phyloP scores from a whole-genome alignment of 1,140 invertebrate species.

The Ooceraea biroi region DNA sequence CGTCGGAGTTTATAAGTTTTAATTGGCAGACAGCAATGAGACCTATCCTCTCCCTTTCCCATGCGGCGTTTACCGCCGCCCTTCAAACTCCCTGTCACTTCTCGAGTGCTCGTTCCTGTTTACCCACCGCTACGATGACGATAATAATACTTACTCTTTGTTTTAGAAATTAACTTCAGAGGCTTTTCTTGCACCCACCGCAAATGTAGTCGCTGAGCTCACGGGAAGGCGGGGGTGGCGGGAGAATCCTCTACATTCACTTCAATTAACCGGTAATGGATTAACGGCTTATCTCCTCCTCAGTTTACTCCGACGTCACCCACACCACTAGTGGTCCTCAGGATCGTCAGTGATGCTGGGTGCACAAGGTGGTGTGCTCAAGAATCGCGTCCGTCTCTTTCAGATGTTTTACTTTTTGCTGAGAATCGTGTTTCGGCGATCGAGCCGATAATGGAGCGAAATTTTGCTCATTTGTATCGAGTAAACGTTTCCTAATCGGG shows the following conservation, averaged over 20 bases:
- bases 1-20: constrained; percentile 77
- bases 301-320: constrained; percentile 41
- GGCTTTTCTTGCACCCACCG: constrained; percentile 14
- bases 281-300: constrained; percentile 78
- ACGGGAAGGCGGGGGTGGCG: not conserved
- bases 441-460: not conserved
- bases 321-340: not conserved
- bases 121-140: constrained; percentile 66
- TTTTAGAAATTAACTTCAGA: constrained; percentile 78
- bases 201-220: constrained; percentile 31
- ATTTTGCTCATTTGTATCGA: constrained; percentile 15
- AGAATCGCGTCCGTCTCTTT: constrained; percentile 3
- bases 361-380: not conserved
- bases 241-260: constrained; percentile 73
- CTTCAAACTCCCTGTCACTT: constrained; percentile 36
- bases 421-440: constrained; percentile 8
- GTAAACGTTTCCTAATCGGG: not conserved
- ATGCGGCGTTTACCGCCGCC: constrained; percentile 20
- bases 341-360: not conserved
- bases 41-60: constrained; percentile 51
- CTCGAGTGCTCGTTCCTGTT: constrained; percentile 39
- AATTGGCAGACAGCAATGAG: constrained; percentile 75
- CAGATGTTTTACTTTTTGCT: constrained; percentile 21
- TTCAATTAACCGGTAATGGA: constrained; percentile 81
- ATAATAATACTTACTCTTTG: constrained; percentile 79